These are phyloP conservation scores for Drosophila orosa DNA, from an alignment of 1,140 invertebrate species.

Conservation along the genomic window DNA sequence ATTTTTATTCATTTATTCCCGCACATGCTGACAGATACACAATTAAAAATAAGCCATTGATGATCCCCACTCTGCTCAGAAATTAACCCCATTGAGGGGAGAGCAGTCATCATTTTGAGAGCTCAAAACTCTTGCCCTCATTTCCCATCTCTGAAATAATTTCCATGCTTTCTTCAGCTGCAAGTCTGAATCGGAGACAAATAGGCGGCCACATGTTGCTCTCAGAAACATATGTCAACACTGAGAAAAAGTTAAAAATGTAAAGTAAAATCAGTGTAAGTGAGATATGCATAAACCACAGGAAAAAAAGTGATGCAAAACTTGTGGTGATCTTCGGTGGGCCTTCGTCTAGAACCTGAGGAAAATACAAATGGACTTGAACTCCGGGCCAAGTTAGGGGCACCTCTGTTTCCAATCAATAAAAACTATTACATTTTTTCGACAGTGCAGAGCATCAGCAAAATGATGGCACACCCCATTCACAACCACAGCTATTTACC, in stretches of 20 bases:
- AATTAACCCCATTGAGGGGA: slow-evolving; percentile 39
- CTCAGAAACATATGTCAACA: slow-evolving; percentile 7
- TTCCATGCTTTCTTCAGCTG: slow-evolving; percentile 47
- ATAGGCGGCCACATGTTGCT: slow-evolving; percentile 40
- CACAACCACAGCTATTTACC: slow-evolving; percentile 27
- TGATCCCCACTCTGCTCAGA: slow-evolving; percentile 12
- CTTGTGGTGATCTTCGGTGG: too few relatives aligned
- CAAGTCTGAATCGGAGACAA: slow-evolving; percentile 25
- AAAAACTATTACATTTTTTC: neutral
- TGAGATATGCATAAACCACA: neutral
- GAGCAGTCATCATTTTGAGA: slow-evolving; percentile 22
- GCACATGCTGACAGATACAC: slow-evolving; percentile 1
- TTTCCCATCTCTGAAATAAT: slow-evolving; percentile 37
- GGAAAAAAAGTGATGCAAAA: too few relatives aligned
- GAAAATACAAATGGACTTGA: neutral
- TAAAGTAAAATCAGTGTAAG: neutral
- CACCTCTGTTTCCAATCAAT: neutral
- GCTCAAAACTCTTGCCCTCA: slow-evolving; percentile 45
- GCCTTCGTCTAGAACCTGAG: neutral
- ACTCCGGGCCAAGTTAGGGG: neutral
- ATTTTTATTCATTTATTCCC: slow-evolving; percentile 2
- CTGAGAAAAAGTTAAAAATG: slow-evolving; percentile 6
- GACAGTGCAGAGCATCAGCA: slow-evolving; percentile 9
- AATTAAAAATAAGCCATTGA: slow-evolving; percentile 8
- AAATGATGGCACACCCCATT: slow-evolving; percentile 40